A percentile compares a stretch with the other conserved stretches of the same genome.
Conservation (phyloP, 2,888 invertebrate genomes). For the Pocota personata region DNA sequence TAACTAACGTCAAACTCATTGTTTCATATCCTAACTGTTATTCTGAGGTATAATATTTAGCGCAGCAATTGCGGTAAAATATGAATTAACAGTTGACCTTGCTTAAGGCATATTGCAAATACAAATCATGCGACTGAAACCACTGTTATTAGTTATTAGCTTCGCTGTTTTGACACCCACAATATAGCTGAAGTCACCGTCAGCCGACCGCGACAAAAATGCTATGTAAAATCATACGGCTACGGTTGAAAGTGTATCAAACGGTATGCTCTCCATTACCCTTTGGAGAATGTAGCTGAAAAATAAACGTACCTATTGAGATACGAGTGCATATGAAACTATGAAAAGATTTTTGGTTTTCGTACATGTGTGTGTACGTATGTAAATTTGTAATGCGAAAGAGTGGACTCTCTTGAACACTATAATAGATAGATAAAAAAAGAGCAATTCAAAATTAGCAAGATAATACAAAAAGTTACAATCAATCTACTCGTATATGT, state of each 20-base stretch:
- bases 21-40: conserved; percentile 55
- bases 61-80: conserved; percentile 48
- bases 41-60: conserved; percentile 40
- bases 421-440: too few relatives aligned
- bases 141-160: conserved; percentile 59
- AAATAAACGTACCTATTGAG: conserved; percentile 29
- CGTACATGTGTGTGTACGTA: too few relatives aligned
- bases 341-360: too few relatives aligned
- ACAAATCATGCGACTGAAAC: conserved; percentile 32
- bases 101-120: conserved; percentile 48
- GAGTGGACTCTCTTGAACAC: too few relatives aligned
- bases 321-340: too few relatives aligned
- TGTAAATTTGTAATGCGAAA: too few relatives aligned
- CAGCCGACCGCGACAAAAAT: conserved; percentile 60
- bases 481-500: too few relatives aligned
- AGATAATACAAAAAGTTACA: too few relatives aligned
- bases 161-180: conserved; percentile 71
- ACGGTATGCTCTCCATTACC: conserved; percentile 19
- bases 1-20: conserved; percentile 63
- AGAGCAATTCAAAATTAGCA: too few relatives aligned
- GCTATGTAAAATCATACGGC: conserved; percentile 7
- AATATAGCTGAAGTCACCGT: conserved; percentile 33
- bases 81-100: conserved; percentile 70
- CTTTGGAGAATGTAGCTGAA: conserved; percentile 7
- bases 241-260: conserved; percentile 1